Percentiles rank a stretch among this genome's conserved stretches.
phyloP scores from a whole-genome alignment of 2,888 invertebrate genomes.

The Lycia hirtaria region DNA sequence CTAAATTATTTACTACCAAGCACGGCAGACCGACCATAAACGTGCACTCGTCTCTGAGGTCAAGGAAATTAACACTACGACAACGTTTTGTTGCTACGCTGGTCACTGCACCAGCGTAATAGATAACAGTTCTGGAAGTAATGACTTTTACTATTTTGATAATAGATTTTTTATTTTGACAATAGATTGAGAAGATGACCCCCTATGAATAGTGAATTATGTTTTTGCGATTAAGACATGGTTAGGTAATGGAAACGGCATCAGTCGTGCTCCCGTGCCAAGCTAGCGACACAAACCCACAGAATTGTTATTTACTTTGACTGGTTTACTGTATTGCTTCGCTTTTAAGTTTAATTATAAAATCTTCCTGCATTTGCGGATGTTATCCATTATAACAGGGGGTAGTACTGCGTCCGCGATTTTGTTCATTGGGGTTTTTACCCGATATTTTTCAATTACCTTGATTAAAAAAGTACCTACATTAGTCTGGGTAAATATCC shows the following conservation, averaged over 20 bases:
- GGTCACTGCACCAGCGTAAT: constrained; percentile 27
- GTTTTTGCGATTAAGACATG: constrained; percentile 32
- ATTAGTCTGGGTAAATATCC: too few relatives aligned
- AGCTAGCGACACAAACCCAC: too few relatives aligned
- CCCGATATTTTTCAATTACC: too few relatives aligned
- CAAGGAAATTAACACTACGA: constrained; percentile 59
- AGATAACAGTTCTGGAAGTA: constrained; percentile 14
- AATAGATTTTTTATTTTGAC: too few relatives aligned
- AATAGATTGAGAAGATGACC: constrained; percentile 30
- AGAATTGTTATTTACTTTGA: too few relatives aligned
- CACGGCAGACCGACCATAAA: constrained; percentile 48
- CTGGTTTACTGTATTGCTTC: constrained; percentile 25
- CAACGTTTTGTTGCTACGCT: constrained; percentile 28
- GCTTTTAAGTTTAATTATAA: constrained; percentile 23
- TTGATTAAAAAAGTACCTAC: too few relatives aligned
- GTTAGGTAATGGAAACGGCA: constrained; percentile 26
- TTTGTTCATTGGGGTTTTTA: too few relatives aligned
- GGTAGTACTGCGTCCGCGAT: neutral
- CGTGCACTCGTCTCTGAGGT: constrained; percentile 56
- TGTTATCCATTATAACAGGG: constrained; percentile 4
- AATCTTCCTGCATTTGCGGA: constrained; percentile 21
- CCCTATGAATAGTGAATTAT: constrained; percentile 20
- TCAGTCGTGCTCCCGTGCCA: constrained; percentile 30
- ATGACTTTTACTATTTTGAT: constrained; percentile 29
- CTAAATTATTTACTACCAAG: constrained; percentile 68